These are phyloP conservation scores for Saturnia pavonia DNA, from an alignment of 2,888 invertebrate species.

Conservation along the genomic window DNA sequence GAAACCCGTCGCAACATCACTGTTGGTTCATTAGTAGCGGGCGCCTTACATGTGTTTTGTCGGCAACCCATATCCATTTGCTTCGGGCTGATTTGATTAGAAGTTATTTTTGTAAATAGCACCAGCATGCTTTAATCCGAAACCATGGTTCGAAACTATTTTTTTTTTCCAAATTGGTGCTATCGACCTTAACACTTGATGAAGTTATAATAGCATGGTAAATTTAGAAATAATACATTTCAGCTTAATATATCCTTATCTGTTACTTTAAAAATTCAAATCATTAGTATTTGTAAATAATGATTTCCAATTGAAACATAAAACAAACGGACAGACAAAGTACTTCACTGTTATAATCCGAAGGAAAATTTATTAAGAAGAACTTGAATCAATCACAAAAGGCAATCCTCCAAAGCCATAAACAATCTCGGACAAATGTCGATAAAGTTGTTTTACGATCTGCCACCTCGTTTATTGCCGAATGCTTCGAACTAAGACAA, in stretches of 20 bases:
- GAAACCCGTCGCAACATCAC: slow-evolving; percentile 38
- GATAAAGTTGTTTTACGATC: slow-evolving; percentile 73
- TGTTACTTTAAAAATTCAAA: slow-evolving; percentile 42
- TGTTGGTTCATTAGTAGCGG: slow-evolving; percentile 58
- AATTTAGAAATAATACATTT: slow-evolving; percentile 53
- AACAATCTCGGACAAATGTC: slow-evolving; percentile 71
- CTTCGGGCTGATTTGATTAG: slow-evolving; percentile 67
- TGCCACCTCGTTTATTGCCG: slow-evolving; percentile 74
- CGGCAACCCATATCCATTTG: slow-evolving; percentile 74
- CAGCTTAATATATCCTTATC: slow-evolving; percentile 50
- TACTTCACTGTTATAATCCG: slow-evolving; percentile 50
- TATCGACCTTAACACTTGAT: slow-evolving; percentile 35
- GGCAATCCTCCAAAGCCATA: slow-evolving; percentile 71
- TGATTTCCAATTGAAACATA: slow-evolving; percentile 57
- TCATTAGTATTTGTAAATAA: too few species aligned
- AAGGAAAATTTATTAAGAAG: slow-evolving; percentile 63
- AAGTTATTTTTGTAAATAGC: slow-evolving; percentile 56
- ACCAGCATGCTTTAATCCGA: slow-evolving; percentile 34
- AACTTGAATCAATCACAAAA: slow-evolving; percentile 75
- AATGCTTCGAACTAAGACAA: slow-evolving; percentile 59
- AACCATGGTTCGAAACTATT: slow-evolving; percentile 7
- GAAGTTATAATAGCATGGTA: slow-evolving; percentile 46
- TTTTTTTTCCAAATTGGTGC: slow-evolving; percentile 21
- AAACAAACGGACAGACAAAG: slow-evolving; percentile 62
- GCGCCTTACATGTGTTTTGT: slow-evolving; percentile 73